Percentiles rank a stretch among this genome's conserved stretches.
phyloP scores from a whole-genome alignment of 2,797 vertebrate genomes.

The Catostomus latipinnis region DNA sequence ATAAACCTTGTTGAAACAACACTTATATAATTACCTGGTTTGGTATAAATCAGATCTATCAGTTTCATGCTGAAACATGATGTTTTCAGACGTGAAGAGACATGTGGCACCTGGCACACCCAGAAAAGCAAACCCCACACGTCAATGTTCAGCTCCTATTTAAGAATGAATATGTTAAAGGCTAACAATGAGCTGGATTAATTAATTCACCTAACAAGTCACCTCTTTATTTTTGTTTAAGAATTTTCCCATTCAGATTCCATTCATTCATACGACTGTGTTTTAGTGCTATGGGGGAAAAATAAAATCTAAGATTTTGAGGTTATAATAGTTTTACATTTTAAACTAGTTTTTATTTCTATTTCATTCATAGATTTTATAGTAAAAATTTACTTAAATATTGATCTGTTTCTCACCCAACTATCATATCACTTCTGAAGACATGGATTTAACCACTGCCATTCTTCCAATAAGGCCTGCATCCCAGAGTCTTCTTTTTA shows the following conservation, averaged over 20 bases:
- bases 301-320: no score
- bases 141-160: not conserved
- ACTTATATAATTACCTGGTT: not conserved
- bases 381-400: no score
- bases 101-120: constrained; percentile 3
- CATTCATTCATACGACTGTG: not conserved
- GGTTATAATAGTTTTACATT: no score
- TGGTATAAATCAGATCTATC: not conserved
- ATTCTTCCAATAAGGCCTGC: no score
- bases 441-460: no score
- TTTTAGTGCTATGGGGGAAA: no score
- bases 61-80: not conserved
- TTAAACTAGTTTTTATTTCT: no score
- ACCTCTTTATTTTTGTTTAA: not conserved
- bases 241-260: not conserved
- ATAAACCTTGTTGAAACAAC: not conserved
- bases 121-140: not conserved
- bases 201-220: not conserved
- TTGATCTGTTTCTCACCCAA: no score
- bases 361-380: no score
- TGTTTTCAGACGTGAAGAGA: not conserved
- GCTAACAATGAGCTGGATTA: not conserved
- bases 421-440: no score
- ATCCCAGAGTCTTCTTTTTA: no score
- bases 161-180: constrained; percentile 4